A percentile compares a stretch with the other conserved stretches of the same genome.
These are phyloP conservation scores for Phocides pigmalion DNA, from an alignment of 1,140 invertebrate genomes.

Conservation along the genomic window DNA sequence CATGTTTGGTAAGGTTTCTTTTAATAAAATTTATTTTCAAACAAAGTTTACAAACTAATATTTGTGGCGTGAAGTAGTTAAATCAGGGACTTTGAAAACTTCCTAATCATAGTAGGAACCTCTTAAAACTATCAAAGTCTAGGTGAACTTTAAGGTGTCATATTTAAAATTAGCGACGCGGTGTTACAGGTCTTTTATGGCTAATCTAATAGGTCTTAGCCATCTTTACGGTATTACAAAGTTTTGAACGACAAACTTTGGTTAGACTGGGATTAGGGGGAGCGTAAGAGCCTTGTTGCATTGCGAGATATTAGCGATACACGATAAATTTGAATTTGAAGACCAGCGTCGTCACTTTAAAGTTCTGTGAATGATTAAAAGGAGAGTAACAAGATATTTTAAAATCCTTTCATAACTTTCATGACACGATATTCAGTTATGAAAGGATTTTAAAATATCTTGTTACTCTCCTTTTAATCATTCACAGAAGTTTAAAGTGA, in stretches of 20 bases:
- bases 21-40: too few relatives aligned
- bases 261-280: conserved; percentile 20
- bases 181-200: conserved; percentile 10
- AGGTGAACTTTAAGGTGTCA: conserved; percentile 19
- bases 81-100: conserved; percentile 8
- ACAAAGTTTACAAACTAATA: too few relatives aligned
- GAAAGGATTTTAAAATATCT: too few relatives aligned
- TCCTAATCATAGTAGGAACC: conserved; percentile 4
- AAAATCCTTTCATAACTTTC: too few relatives aligned
- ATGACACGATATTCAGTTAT: too few relatives aligned
- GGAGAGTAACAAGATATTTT: too few relatives aligned
- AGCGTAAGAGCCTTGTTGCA: background rate
- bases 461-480: too few relatives aligned
- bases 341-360: too few relatives aligned
- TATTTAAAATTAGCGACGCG: conserved; percentile 32
- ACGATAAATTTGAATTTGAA: too few relatives aligned
- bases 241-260: conserved; percentile 24
- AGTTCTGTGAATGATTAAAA: too few relatives aligned
- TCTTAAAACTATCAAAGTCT: conserved; percentile 22
- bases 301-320: background rate
- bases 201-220: conserved; percentile 26
- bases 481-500: too few relatives aligned
- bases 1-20: too few relatives aligned
- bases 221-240: conserved; percentile 33
- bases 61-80: background rate